A percentile compares a stretch with the other conserved stretches of the same genome.
Evolutionary conservation across 35 echinoderm and acorn worm genomes (phyloP).

Genomic region (Ophioderma brevispina): DNA sequence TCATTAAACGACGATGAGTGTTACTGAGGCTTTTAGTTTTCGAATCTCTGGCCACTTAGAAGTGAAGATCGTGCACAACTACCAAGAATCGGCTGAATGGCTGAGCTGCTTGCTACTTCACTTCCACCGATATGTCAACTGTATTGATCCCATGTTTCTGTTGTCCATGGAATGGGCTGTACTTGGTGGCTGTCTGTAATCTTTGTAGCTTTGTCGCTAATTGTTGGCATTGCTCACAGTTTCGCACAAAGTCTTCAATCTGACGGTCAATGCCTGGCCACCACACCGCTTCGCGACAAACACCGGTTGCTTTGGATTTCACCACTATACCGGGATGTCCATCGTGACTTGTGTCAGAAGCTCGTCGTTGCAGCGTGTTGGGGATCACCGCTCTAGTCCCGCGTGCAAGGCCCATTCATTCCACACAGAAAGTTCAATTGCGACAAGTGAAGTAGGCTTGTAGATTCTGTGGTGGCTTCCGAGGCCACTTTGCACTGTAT

Average conservation of each 20-base stretch:
- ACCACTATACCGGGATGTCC: not conserved
- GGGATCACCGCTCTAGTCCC: conserved; percentile 44
- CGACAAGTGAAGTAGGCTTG: not conserved
- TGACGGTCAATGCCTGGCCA: not conserved
- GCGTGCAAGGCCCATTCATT: conserved; percentile 12
- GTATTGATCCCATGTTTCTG: conserved; percentile 18
- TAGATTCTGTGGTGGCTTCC: not conserved
- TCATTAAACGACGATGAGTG: not conserved
- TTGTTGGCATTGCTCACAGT: not conserved
- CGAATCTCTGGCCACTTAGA: conserved; percentile 51
- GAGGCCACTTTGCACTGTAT: not conserved
- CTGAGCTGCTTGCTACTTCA: not conserved
- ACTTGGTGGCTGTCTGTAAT: not conserved
- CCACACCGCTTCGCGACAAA: not conserved
- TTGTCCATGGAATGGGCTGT: conserved; percentile 18
- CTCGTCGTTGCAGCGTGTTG: not conserved
- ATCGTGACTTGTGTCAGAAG: not conserved
- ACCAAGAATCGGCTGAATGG: conserved; percentile 5
- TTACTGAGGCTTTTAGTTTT: not conserved
- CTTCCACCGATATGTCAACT: conserved; percentile 55
- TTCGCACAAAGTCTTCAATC: not conserved
- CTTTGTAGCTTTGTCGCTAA: not conserved
- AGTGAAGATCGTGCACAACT: conserved; percentile 35
- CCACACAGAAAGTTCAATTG: conserved; percentile 22
- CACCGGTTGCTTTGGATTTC: not conserved